Evolutionary conservation across 2,113 vertebrate genomes (phyloP), one percentile per base, ranked within the genome.

Genomic region (Sylvicapra grimmia): DNA sequence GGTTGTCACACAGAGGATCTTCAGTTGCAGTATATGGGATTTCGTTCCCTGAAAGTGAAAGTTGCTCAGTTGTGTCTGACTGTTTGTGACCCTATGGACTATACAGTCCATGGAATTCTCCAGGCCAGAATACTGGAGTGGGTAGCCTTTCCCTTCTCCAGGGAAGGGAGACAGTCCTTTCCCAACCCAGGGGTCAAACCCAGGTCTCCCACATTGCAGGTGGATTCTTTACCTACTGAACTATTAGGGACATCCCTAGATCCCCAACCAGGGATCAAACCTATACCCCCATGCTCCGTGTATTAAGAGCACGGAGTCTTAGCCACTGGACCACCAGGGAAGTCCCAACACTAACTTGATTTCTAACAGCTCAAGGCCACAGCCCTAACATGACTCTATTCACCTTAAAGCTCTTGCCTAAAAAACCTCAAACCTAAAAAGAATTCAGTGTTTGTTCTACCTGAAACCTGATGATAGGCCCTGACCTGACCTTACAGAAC

Each of bases 231-330:
- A 68, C 33, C 33, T 19, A 68, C 33, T 68, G 65, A 68, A 33
- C 33, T 65, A n/a, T n/a, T 8, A 65, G 63, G 63, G 33, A 68
- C 33, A 19, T 16, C 16, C 4, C n/a, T 23, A 23, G n/a, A 12
- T 36, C 68, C n/a, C 68, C 68, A 72, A 72, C 19, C n/a, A 72
- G n/a, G n/a, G 68, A 23, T 72, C 68, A 72, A 2, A 72, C n/a
- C 2, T 21, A 72, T 12, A 72, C n/a, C 68, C 68, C 9, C 18
- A 11, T 11, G 33, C 19, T 72, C 9, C 10, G 0, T 23, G 19
- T 40, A 36, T 72, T 21, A 12, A 0, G 19, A 72, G 68, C 33
- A 23, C 0, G 0, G 10, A 72, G n/a, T 72, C n/a, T 72, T 40
- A 6, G 68, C n/a, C n/a, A 23, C n/a, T 72, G n/a, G n/a, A 23